A percentile compares a stretch with the other conserved stretches of the same genome.
phyloP scores from a whole-genome alignment of 2,888 invertebrate genomes.

The Auanema freiburgensis region DNA sequence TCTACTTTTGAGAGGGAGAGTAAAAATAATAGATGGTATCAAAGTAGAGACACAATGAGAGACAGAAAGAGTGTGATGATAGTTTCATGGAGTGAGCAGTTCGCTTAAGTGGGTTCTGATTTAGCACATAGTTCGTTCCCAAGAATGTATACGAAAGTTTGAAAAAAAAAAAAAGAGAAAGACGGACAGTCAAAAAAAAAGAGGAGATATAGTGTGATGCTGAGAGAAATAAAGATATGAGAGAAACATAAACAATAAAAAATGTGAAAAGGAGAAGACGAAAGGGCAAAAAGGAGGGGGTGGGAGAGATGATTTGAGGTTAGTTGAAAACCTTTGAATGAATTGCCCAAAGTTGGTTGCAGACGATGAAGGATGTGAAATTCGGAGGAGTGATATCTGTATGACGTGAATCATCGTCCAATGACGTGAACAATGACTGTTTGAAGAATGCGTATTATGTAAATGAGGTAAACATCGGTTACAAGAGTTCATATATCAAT shows the following conservation, averaged over 20 bases:
- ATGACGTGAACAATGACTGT: too few species aligned
- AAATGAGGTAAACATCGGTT: too few species aligned
- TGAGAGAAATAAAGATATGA: neutral
- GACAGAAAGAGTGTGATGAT: neutral
- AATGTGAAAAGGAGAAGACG: neutral
- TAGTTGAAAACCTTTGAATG: too few species aligned
- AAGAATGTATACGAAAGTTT: neutral
- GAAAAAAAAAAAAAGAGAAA: neutral
- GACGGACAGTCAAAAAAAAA: neutral
- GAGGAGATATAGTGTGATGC: neutral
- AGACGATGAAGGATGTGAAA: too few species aligned
- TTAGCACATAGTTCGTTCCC: neutral
- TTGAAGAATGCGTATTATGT: too few species aligned
- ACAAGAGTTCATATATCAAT: too few species aligned
- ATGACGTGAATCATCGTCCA: too few species aligned
- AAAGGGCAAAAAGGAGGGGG: slow-evolving; percentile 3
- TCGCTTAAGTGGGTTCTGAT: slow-evolving; percentile 1
- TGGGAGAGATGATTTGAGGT: slow-evolving; percentile 1
- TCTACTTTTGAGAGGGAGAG: neutral
- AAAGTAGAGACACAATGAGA: neutral
- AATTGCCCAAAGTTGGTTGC: too few species aligned
- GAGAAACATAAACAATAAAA: neutral
- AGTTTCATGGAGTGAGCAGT: neutral
- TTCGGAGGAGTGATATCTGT: too few species aligned
- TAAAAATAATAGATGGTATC: neutral